phyloP scores from a whole-genome alignment of 1,140 invertebrate genomes.

The Drosophila virilis region DNA sequence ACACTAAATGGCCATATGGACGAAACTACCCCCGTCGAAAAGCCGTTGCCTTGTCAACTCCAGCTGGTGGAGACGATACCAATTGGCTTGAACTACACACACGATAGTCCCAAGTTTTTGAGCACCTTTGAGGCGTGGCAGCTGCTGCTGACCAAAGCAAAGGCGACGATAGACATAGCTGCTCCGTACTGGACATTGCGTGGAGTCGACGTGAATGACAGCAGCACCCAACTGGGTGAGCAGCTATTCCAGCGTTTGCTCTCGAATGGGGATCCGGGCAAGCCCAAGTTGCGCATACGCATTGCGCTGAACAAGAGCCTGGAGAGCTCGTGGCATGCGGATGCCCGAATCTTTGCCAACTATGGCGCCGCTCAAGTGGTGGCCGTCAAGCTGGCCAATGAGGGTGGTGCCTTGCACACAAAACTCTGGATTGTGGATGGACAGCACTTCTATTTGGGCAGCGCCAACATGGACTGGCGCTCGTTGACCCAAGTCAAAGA shows the following conservation, averaged over 20 bases:
- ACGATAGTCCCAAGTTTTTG: conserved; percentile 86
- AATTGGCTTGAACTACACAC: conserved; percentile 90
- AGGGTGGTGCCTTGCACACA: conserved; percentile 98
- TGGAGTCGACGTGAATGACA: conserved; percentile 90
- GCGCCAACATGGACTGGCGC: conserved; percentile 97
- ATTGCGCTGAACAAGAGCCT: conserved; percentile 88
- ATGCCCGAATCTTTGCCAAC: conserved; percentile 56
- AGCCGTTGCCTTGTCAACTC: conserved; percentile 84
- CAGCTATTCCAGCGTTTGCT: conserved; percentile 92
- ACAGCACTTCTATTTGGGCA: conserved; percentile 92
- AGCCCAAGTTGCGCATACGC: conserved; percentile 87
- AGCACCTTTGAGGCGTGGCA: conserved; percentile 93
- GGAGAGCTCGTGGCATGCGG: conserved; percentile 64
- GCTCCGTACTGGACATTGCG: conserved; percentile 95
- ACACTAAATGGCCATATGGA: conserved; percentile 52
- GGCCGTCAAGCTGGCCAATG: conserved; percentile 45
- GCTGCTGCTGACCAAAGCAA: conserved; percentile 90
- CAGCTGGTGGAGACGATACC: conserved; percentile 95
- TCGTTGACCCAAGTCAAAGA: conserved; percentile 98
- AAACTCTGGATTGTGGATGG: conserved; percentile 96
- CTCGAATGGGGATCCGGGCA: conserved; percentile 79
- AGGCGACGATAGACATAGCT: conserved; percentile 91
- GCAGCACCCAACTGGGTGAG: conserved; percentile 89
- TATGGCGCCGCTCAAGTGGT: conserved; percentile 88
- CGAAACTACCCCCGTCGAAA: conserved; percentile 50